These are phyloP conservation scores for Actias luna DNA, from an alignment of 2,888 invertebrate species.

Conservation along the genomic window DNA sequence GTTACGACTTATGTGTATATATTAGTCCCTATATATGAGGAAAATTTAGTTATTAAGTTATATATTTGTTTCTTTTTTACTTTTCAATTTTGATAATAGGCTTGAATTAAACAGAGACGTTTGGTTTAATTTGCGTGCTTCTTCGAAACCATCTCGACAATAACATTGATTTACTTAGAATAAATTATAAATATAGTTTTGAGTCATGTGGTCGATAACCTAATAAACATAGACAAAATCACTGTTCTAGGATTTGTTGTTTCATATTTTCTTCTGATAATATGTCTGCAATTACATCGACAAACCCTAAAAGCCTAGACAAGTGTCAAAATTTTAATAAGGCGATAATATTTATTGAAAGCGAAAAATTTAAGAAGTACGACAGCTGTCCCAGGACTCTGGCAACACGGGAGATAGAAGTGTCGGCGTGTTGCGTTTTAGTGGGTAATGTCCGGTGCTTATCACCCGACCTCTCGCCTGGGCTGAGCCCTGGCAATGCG, in stretches of 20 bases:
- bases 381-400: too few relatives aligned
- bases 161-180: slow-evolving; percentile 2
- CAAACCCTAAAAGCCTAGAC: too few relatives aligned
- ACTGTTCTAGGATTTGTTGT: neutral
- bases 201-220: neutral
- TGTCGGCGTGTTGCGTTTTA: too few relatives aligned
- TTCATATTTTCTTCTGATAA: neutral
- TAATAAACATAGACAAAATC: neutral
- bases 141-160: neutral
- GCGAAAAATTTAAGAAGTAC: too few relatives aligned
- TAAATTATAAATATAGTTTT: neutral
- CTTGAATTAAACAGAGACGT: neutral
- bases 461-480: too few relatives aligned
- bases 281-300: neutral
- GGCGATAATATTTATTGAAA: too few relatives aligned
- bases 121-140: neutral
- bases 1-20: neutral
- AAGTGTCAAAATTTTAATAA: too few relatives aligned
- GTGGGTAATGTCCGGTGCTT: too few relatives aligned
- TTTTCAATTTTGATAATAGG: too few relatives aligned
- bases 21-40: neutral
- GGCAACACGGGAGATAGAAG: too few relatives aligned
- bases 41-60: neutral
- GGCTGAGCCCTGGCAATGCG: too few relatives aligned
- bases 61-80: neutral